These are phyloP conservation scores for Forbesichthys papilliferus DNA, from an alignment of 2,113 vertebrate genomes.

Conservation along the genomic window DNA sequence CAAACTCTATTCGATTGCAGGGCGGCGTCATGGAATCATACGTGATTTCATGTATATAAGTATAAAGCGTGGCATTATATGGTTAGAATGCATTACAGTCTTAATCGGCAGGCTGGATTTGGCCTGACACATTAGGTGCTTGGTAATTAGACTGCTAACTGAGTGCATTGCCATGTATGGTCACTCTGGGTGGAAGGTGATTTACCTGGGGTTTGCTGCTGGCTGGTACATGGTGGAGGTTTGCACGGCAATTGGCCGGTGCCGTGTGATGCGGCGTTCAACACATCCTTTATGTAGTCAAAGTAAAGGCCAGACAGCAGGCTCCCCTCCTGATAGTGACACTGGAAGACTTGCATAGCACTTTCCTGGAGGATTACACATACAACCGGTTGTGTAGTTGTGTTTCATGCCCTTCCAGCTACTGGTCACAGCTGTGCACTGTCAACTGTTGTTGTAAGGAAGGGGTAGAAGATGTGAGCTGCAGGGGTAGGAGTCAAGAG, in stretches of 20 bases:
- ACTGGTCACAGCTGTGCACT: too few relatives aligned
- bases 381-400: background rate
- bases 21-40: too few relatives aligned
- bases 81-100: too few relatives aligned
- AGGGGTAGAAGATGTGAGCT: too few relatives aligned
- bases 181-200: background rate
- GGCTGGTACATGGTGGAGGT: conserved; percentile 56
- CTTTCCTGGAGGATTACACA: conserved; percentile 59
- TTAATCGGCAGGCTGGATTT: too few relatives aligned
- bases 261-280: conserved; percentile 50
- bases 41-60: too few relatives aligned
- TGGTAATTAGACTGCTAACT: background rate
- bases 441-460: too few relatives aligned
- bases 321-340: conserved; percentile 62
- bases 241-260: conserved; percentile 58
- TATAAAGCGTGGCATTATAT: too few relatives aligned
- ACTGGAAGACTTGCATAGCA: conserved; percentile 69
- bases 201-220: conserved; percentile 49
- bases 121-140: too few relatives aligned
- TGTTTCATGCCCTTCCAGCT: too few relatives aligned
- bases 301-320: conserved; percentile 64
- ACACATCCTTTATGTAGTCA: conserved; percentile 64
- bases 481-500: too few relatives aligned
- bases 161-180: conserved; percentile 1
- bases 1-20: too few relatives aligned